phyloP scores from a whole-genome alignment of 2,797 vertebrate genomes.

The Microctenopoma steveboyesi region DNA sequence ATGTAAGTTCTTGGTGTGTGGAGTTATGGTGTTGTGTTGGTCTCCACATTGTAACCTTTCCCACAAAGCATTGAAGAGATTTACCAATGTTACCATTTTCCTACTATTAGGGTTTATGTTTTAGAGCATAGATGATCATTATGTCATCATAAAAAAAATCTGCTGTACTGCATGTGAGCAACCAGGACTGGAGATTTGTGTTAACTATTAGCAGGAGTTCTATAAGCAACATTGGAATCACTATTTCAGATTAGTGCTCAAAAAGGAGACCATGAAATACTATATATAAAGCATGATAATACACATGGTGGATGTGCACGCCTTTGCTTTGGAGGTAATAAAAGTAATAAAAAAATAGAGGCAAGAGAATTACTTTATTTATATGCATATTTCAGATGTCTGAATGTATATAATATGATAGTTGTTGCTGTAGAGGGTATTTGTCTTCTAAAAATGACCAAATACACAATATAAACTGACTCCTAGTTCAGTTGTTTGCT shows the following conservation, averaged over 20 bases:
- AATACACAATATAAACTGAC: slow-evolving; percentile 22
- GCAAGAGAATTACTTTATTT: too few relatives aligned
- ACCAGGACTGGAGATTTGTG: background rate
- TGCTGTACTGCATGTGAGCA: background rate
- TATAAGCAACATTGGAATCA: slow-evolving; percentile 12
- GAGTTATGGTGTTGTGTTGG: background rate
- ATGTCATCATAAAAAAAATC: background rate
- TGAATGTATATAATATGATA: background rate
- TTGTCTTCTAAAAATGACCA: background rate
- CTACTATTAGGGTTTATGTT: background rate
- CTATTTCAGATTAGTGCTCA: slow-evolving; percentile 14
- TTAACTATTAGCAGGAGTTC: slow-evolving; percentile 11
- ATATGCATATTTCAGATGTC: too few relatives aligned
- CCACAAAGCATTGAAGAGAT: background rate
- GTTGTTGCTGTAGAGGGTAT: slow-evolving; percentile 25
- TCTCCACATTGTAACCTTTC: too few relatives aligned
- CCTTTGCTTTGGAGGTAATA: too few relatives aligned
- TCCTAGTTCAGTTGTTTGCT: slow-evolving; percentile 27
- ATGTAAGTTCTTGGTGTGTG: slow-evolving; percentile 3
- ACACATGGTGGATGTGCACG: background rate
- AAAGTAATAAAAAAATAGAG: too few relatives aligned
- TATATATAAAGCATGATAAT: background rate
- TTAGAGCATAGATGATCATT: background rate
- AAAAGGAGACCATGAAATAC: slow-evolving; percentile 25
- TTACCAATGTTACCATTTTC: background rate